Percentiles rank a stretch among this genome's conserved stretches.
phyloP scores from a whole-genome alignment of 37 sponge, comb jelly and placozoan species.

The Theonella swinhoei region DNA sequence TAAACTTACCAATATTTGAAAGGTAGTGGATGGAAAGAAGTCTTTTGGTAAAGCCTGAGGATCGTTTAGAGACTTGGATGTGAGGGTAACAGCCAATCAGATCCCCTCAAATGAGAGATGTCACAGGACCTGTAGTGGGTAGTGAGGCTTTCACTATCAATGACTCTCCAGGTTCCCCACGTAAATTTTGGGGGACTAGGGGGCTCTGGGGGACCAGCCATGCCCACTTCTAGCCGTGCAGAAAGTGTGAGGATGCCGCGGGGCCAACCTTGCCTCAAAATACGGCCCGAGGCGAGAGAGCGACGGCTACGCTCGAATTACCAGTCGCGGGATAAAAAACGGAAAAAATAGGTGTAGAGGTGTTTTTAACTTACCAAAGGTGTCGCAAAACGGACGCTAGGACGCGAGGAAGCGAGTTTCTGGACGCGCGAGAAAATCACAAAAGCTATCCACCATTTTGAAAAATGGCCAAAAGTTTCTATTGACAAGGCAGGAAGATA shows the following conservation, averaged over 20 bases:
- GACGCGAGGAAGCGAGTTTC: neutral
- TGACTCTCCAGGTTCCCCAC: neutral
- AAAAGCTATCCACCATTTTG: slow-evolving; percentile 73
- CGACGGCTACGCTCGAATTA: neutral
- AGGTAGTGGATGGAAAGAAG: too few species aligned
- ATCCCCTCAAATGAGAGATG: neutral
- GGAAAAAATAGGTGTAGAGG: neutral
- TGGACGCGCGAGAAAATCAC: neutral
- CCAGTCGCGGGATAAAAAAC: neutral
- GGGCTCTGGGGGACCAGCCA: slow-evolving; percentile 38
- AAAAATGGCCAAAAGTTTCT: slow-evolving; percentile 30
- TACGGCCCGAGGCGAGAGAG: neutral
- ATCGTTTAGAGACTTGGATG: neutral
- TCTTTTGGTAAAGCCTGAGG: too few species aligned
- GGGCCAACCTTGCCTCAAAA: neutral
- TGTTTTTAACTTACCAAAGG: slow-evolving; percentile 9
- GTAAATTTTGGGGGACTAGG: neutral
- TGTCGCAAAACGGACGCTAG: neutral
- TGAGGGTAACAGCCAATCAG: neutral
- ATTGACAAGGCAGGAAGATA: slow-evolving; percentile 71
- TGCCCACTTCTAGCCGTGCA: slow-evolving; percentile 21
- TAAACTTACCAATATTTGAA: too few species aligned
- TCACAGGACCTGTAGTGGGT: neutral
- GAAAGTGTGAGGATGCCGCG: neutral
- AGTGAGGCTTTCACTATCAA: neutral